Evolutionary conservation across 2,113 vertebrate genomes (phyloP).

Genomic region (Megaceryle maxima): DNA sequence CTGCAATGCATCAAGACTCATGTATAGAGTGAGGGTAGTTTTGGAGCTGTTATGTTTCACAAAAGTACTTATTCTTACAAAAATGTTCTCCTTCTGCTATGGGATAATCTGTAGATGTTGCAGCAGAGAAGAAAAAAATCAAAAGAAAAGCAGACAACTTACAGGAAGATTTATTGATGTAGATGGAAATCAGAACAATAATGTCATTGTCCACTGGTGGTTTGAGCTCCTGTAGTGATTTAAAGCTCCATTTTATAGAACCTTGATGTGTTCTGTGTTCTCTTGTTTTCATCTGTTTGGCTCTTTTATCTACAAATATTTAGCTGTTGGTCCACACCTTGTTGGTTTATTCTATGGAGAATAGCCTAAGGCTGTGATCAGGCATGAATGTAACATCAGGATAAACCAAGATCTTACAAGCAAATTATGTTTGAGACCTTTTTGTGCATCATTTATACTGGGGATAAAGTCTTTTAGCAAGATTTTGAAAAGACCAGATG

Average conservation of each 20-base stretch:
- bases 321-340: background rate
- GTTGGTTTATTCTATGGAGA: background rate
- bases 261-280: background rate
- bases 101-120: background rate
- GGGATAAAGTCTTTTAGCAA: background rate
- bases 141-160: background rate
- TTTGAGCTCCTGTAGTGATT: background rate
- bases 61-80: background rate
- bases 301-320: background rate
- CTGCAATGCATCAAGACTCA: background rate
- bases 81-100: background rate
- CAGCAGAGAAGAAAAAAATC: background rate
- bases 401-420: background rate
- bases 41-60: background rate
- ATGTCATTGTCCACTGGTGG: background rate
- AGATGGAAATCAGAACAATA: background rate
- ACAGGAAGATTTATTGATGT: background rate
- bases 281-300: background rate
- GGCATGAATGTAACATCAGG: background rate
- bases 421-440: background rate
- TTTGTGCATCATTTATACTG: background rate
- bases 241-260: background rate
- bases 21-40: background rate
- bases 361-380: background rate
- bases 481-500: background rate